phyloP scores from a whole-genome alignment of 2,888 invertebrate genomes.

The Bimastos eiseni region DNA sequence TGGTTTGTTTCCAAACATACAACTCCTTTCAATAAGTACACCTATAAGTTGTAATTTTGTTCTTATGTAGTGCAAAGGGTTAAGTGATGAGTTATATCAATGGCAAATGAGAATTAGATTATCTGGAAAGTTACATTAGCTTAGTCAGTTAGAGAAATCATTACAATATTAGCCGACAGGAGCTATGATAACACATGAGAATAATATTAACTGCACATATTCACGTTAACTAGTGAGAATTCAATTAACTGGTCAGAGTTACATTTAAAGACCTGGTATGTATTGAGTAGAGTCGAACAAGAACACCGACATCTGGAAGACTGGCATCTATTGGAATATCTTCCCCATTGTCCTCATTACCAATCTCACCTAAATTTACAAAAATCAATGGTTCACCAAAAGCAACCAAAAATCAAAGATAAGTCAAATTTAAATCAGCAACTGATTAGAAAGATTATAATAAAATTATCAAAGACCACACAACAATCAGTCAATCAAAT shows the following conservation, averaged over 20 bases:
- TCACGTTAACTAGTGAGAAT: not conserved
- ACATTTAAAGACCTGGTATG: constrained; percentile 51
- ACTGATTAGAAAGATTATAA: not conserved
- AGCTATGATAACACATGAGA: not conserved
- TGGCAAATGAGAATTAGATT: too few species aligned
- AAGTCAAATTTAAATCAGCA: not conserved
- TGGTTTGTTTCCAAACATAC: too few species aligned
- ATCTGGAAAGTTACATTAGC: too few species aligned
- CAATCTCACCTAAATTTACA: constrained; percentile 50
- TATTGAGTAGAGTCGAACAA: constrained; percentile 56
- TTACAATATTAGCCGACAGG: not conserved
- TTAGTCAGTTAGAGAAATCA: too few species aligned
- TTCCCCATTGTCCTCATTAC: constrained; percentile 64
- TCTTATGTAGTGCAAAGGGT: too few species aligned
- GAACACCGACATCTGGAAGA: constrained; percentile 50
- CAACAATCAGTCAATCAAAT: not conserved
- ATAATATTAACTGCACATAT: too few species aligned
- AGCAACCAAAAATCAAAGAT: not conserved
- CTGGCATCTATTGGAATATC: constrained; percentile 50
- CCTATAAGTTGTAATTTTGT: too few species aligned
- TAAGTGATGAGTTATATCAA: too few species aligned
- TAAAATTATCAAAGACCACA: not conserved
- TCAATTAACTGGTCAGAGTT: not conserved
- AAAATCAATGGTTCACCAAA: constrained; percentile 23
- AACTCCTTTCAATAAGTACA: too few species aligned